phyloP scores from a whole-genome alignment of 2,888 invertebrate genomes.

The Morpho deidamia region DNA sequence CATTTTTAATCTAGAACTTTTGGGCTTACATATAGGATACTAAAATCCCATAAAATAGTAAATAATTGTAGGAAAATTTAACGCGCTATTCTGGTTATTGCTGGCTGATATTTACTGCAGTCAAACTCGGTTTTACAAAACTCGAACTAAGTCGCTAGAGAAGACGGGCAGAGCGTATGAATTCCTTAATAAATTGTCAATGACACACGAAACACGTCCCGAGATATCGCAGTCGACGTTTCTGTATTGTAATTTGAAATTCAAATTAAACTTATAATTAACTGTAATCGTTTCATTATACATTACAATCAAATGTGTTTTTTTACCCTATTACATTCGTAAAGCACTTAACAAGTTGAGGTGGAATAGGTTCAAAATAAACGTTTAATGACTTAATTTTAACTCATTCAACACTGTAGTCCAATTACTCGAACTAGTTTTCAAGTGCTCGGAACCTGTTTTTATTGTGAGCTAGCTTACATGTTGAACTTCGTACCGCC shows the following conservation, averaged over 20 bases:
- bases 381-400: slow-evolving; percentile 12
- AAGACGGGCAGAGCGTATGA: no score
- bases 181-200: no score
- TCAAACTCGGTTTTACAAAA: no score
- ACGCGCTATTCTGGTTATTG: no score
- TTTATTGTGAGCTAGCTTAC: neutral
- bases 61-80: no score
- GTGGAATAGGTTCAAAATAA: slow-evolving; percentile 7
- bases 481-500: no score
- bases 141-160: no score
- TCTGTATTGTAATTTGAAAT: slow-evolving; percentile 1
- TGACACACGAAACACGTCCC: no score
- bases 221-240: neutral
- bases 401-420: slow-evolving; percentile 5
- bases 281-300: neutral
- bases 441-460: slow-evolving; percentile 7
- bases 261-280: neutral
- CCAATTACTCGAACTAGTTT: slow-evolving; percentile 4
- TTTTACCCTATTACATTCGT: slow-evolving; percentile 5
- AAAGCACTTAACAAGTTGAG: slow-evolving; percentile 7
- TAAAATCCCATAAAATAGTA: no score
- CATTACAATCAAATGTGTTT: neutral
- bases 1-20: no score
- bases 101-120: no score
- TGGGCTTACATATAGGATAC: no score